Percentiles rank a stretch among this genome's conserved stretches.
These are phyloP conservation scores for Laticauda laticaudata DNA, from an alignment of 2,113 vertebrate species.

Conservation along the genomic window DNA sequence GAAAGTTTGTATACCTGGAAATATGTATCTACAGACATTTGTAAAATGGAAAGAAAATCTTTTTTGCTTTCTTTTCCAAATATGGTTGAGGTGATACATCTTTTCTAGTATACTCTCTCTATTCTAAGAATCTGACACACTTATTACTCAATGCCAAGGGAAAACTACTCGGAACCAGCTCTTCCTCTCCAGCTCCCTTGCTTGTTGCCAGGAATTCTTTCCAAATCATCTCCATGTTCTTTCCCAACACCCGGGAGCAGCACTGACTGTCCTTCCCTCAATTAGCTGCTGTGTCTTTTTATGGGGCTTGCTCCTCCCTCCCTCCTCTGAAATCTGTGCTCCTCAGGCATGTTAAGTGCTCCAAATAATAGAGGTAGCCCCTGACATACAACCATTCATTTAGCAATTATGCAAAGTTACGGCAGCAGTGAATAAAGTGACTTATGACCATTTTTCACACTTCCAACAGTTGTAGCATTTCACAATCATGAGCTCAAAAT, in stretches of 20 bases:
- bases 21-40: neutral
- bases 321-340: neutral
- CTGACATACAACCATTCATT: neutral
- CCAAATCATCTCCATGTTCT: neutral
- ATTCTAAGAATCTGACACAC: neutral
- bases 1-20: neutral
- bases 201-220: neutral
- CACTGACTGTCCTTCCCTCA: neutral
- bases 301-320: neutral
- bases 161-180: neutral
- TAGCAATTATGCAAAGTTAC: neutral
- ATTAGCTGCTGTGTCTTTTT: neutral
- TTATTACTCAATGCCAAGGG: neutral
- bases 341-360: neutral
- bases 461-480: too few species aligned
- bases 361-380: neutral
- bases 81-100: neutral
- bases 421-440: too few species aligned
- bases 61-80: neutral
- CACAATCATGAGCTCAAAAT: too few species aligned
- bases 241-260: neutral
- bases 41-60: neutral
- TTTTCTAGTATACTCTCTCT: neutral
- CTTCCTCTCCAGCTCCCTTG: neutral
- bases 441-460: too few species aligned